Evolutionary conservation across 2,113 vertebrate genomes (phyloP), one percentile per base, ranked within the genome.

Genomic region (Rhea pennata): DNA sequence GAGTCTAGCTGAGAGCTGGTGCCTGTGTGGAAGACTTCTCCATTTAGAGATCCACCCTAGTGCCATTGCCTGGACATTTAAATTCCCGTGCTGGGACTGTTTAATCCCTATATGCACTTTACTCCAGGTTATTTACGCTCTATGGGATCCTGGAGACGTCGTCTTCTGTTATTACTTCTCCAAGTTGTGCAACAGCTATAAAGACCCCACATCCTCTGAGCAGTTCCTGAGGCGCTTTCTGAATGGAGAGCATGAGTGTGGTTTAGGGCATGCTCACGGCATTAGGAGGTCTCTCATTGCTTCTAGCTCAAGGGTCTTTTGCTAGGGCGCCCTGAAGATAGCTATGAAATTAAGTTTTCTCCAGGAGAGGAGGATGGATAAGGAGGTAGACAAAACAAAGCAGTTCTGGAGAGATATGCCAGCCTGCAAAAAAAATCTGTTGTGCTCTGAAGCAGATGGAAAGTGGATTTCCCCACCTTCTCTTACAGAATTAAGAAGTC

Each of bases 101-200:
- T n/a, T 88, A 46, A 71, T 39, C 66, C 36, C 15, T 44, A 5
- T 29, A n/a, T 10, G 3, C 53, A 2, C 31, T 72, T 29, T 70
- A 17, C 58, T 36, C 44, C 85, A 97, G 95, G 94, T 96, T 46
- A 91, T 98, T 84, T 97, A 97, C 87, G 39, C 97, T 23, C 24
- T 95, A 36, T 75, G 96, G 61, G 86, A 97, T 48, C 97, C 98
- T 77, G 85, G 90, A 15, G 97, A 97, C 1, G 26, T 94, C 1
- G 88, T 98, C 19, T 98, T 96, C 3, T 92, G 96, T 44, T 98
- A 96, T 36, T 95, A 98, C 40, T 98, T 98, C 42, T 96, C 91
- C 77, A 97, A 96, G 91, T 96, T 97, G 6, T 97, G 96, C 2
- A 69, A 36, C 29, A 94, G 97, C 10, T 65, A 96, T 54, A 95